Evolutionary conservation across 2,888 invertebrate species (phyloP).

Genomic region (Erebia epiphron): DNA sequence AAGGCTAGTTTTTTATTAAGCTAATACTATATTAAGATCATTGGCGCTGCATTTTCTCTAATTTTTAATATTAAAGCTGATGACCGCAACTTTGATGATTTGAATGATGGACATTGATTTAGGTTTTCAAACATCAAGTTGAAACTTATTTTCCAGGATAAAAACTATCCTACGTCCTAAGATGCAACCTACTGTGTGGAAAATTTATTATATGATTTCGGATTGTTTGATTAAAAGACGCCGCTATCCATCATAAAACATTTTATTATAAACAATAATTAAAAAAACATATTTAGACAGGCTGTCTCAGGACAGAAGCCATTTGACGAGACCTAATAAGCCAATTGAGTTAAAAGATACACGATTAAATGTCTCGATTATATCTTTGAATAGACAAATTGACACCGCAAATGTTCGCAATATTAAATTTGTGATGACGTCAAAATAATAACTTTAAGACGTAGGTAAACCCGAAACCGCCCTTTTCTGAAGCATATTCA

Average conservation of each 20-base stretch:
- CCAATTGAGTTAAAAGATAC: background rate
- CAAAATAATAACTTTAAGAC: background rate
- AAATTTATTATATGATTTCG: background rate
- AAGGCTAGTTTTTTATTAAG: too few species aligned
- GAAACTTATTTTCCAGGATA: too few species aligned
- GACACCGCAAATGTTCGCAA: too few species aligned
- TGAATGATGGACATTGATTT: too few species aligned
- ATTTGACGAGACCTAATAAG: conserved; percentile 1
- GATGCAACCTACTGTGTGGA: too few species aligned
- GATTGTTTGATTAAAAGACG: conserved; percentile 37
- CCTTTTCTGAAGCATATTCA: background rate
- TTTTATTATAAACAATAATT: conserved; percentile 80
- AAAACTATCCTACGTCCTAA: too few species aligned
- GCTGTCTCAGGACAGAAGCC: conserved; percentile 45
- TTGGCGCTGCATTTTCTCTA: too few species aligned
- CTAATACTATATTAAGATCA: too few species aligned
- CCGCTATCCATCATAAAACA: conserved; percentile 64
- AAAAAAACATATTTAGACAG: conserved; percentile 72
- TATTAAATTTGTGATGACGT: conserved; percentile 10
- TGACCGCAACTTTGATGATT: too few species aligned
- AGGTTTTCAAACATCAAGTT: too few species aligned
- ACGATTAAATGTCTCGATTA: background rate
- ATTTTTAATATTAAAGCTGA: too few species aligned
- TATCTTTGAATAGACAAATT: background rate
- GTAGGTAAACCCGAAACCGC: background rate